phyloP scores from a whole-genome alignment of 1,140 invertebrate genomes.

The Globodera rostochiensis region DNA sequence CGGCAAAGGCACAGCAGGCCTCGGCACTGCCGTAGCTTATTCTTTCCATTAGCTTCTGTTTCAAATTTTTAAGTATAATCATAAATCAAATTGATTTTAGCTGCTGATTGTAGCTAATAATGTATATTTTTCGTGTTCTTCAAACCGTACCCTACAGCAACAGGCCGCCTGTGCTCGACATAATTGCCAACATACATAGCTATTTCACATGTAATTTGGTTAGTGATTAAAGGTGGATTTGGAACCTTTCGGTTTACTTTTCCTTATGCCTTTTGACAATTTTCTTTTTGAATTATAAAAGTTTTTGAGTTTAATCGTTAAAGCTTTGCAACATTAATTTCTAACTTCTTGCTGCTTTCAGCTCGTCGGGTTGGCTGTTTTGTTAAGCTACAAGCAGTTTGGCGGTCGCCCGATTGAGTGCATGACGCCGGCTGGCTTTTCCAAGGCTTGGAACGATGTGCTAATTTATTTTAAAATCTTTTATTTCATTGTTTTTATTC shows the following conservation, averaged over 20 bases:
- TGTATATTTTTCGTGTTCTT: slow-evolving; percentile 60
- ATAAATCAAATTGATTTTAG: not conserved
- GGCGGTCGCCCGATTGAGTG: slow-evolving; percentile 63
- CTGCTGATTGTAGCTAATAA: slow-evolving; percentile 1
- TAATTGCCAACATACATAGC: slow-evolving; percentile 59
- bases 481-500: not conserved
- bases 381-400: slow-evolving; percentile 64
- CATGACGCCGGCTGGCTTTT: slow-evolving; percentile 44
- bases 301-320: too few relatives aligned
- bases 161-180: slow-evolving; percentile 53
- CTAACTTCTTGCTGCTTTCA: slow-evolving; percentile 31
- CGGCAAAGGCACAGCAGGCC: too few relatives aligned
- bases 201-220: slow-evolving; percentile 56
- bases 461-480: not conserved
- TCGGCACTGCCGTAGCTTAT: too few relatives aligned
- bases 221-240: not conserved
- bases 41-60: too few relatives aligned
- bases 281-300: too few relatives aligned
- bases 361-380: slow-evolving; percentile 57
- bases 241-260: too few relatives aligned
- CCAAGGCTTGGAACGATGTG: slow-evolving; percentile 39
- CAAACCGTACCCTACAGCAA: slow-evolving; percentile 60
- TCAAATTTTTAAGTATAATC: too few relatives aligned
- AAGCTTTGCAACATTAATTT: too few relatives aligned
- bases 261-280: too few relatives aligned